phyloP scores from a whole-genome alignment of 2,113 vertebrate species.

The Apodemus sylvaticus region DNA sequence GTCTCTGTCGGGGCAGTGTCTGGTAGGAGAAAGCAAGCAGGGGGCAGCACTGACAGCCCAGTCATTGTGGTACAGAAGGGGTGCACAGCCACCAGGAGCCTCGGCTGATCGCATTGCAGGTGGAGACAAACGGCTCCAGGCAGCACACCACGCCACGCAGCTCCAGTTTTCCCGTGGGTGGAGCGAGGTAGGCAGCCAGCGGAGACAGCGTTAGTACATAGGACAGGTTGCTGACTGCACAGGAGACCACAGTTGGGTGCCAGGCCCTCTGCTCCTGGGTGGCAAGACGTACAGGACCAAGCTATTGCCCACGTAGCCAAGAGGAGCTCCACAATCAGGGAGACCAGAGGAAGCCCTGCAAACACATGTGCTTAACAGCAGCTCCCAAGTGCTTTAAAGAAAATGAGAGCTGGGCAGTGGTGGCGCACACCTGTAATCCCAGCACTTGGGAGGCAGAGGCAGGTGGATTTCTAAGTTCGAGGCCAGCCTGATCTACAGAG shows the following conservation, averaged over 20 bases:
- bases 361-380: background rate
- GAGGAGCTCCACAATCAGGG: slow-evolving; percentile 45
- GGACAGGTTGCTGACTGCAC: slow-evolving; percentile 88
- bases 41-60: slow-evolving; percentile 79
- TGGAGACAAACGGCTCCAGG: slow-evolving; percentile 89
- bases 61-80: slow-evolving; percentile 83
- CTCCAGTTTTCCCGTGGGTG: slow-evolving; percentile 82
- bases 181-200: slow-evolving; percentile 86
- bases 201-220: slow-evolving; percentile 88
- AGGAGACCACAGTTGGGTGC: slow-evolving; percentile 88
- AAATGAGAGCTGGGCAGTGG: no score
- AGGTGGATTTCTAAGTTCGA: no score
- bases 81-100: slow-evolving; percentile 85
- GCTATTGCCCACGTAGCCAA: slow-evolving; percentile 62
- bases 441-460: no score
- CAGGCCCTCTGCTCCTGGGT: slow-evolving; percentile 77
- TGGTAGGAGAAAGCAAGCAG: slow-evolving; percentile 84
- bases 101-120: slow-evolving; percentile 90
- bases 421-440: no score
- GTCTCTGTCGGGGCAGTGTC: rapidly evolving
- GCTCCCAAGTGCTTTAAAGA: no score
- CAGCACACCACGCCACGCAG: slow-evolving; percentile 82
- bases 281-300: slow-evolving; percentile 73
- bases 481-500: no score
- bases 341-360: slow-evolving; percentile 67